Base-by-base conservation (phyloP, 2,888 invertebrate genomes). In the Lepidocyrtoides sp. region DNA sequence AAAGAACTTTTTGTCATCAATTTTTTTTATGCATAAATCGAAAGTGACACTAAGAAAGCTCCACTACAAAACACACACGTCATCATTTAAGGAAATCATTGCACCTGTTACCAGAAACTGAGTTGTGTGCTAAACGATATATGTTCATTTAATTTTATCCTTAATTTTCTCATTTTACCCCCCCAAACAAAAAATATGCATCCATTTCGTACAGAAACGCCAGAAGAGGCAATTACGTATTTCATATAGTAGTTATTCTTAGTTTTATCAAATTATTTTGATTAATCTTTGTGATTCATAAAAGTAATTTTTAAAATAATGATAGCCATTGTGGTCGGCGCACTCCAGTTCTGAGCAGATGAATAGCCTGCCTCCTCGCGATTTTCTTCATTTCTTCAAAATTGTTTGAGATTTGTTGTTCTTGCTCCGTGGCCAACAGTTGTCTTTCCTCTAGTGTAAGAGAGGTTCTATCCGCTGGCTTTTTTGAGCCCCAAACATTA, bases 311-410 rank as follows among this genome's bases (percentile, higher is more conserved):
- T 41, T 72, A 89, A 51, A 89, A 89, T 17, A 82, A n/a, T 0
- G 48, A 23, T 51, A 90, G 20, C 93, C 93, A 93, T 8, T 91
- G 87, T 7, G 93, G 93, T 72, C 91, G 83, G n/a, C 87, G 89
- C 10, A 91, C 85, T 8, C 91, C 83, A 29, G 92, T 83, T 29
- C 89, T 79, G 8, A 93, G 44, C 8, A 93, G 85, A 17, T 72
- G 75, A 54, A 88, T 41, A 2, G 93, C 93, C 69, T 93, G 92
- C 32, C 89, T 84, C 32, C 92, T 87, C 14, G 93, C 93, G 2
- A 93, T 81, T 57, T 89, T 82, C 48, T 91, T 91, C 79, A 93
- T 87, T 10, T 93, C 92, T n/a, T 92, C 92, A 86, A 92, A 93
- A 32, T 92, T 89, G 26, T 82, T 63, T 12, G 89, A 81, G n/a